phyloP scores from a whole-genome alignment of 2,113 vertebrate species.

The Mellivora capensis region DNA sequence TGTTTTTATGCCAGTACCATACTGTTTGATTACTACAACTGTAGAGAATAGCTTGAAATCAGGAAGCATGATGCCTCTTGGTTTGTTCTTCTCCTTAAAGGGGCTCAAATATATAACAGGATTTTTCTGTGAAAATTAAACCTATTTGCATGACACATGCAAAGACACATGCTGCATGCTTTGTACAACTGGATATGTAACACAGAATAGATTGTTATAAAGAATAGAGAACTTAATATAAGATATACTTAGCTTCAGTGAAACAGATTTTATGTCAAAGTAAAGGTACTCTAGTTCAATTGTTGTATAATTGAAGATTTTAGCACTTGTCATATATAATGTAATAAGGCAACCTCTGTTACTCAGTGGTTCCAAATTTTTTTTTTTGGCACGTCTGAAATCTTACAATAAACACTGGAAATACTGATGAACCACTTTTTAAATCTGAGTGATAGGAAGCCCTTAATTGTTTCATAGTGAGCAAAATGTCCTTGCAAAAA shows the following conservation, averaged over 20 bases:
- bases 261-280: constrained; percentile 40
- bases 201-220: not conserved
- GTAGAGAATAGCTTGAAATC: not conserved
- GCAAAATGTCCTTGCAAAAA: not conserved
- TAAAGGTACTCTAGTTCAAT: not conserved
- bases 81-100: not conserved
- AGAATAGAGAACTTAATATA: not conserved
- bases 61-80: not conserved
- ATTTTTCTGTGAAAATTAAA: not conserved
- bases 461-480: constrained; percentile 29
- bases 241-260: not conserved
- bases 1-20: not conserved
- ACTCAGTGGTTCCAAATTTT: constrained; percentile 15
- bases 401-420: constrained; percentile 29
- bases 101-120: not conserved
- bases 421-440: constrained; percentile 2
- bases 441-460: constrained; percentile 22
- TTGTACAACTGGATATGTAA: not conserved
- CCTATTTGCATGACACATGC: not conserved
- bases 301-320: constrained; percentile 19
- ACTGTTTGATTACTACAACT: not conserved
- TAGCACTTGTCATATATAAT: not conserved
- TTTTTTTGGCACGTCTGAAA: constrained; percentile 48
- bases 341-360: constrained; percentile 17
- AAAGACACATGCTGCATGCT: not conserved